Evolutionary conservation across 2,888 invertebrate genomes (phyloP), one percentile per base, ranked within the genome.

Genomic region (Apamea monoglypha): DNA sequence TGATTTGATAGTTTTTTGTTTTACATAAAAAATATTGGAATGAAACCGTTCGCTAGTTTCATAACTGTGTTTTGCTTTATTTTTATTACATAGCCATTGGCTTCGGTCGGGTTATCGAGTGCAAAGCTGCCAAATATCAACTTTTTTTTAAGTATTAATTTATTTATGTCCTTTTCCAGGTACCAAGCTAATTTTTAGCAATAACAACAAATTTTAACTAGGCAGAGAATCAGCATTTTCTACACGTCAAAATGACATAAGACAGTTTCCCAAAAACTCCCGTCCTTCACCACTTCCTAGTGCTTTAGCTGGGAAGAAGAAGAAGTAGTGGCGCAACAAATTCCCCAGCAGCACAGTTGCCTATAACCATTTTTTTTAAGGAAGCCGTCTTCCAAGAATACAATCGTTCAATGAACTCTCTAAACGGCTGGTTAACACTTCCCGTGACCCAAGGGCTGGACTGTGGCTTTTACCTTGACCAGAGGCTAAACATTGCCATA

Each of bases 61-160:
- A 18, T 83, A 78, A 83, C 67, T 67, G 77, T 44, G 3, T 32
- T 14, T 66, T 44, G 14, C 53, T 83, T 61, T 84, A 68, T 59
- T 59, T 50, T 66, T 66, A 73, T 73, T 64, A 36, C 18, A 44
- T 29, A 32, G 5, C 10, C 0, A 50, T 16, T 36, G 3, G 18
- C 7, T 75, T 59, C 6, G 36, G 21, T 59, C 25, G 10, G 61
- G 44, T 56, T 44, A 74, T 36, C 14, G 63, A 18, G 8, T 59
- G n/a, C 25, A 59, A 59, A n/a, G 4, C n/a, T 59, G 56, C 4
- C 12, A 59, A 59, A n/a, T n/a, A 59, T n/a, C 1, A n/a, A 59
- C 1, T n/a, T 56, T n/a, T 12, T 25, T n/a, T 12, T 3, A 56
- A 25, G 56, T 56, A 56, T n/a, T 25, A 12, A 56, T 69, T 68